Conservation (phyloP, 2,797 vertebrate genomes). For the Poecilia gillii region DNA sequence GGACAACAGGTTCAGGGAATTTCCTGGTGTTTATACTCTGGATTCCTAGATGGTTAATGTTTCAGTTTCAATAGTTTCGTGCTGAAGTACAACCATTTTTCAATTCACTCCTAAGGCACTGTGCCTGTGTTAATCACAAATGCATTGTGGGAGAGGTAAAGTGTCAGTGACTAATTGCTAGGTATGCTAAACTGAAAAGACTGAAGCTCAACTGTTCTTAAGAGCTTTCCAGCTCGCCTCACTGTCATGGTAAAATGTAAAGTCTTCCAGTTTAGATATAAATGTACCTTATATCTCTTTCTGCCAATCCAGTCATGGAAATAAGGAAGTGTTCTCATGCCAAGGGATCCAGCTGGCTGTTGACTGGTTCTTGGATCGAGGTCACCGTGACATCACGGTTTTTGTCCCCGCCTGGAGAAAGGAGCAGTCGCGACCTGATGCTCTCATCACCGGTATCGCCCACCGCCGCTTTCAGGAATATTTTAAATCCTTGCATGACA, state of each 20-base stretch:
- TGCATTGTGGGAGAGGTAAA: background rate
- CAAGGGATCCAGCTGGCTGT: conserved; percentile 95
- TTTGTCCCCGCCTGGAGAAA: conserved; percentile 97
- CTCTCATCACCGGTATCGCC: conserved; percentile 90
- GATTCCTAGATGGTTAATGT: background rate
- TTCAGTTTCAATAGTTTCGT: background rate
- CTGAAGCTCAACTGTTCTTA: too few relatives aligned
- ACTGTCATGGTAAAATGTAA: background rate
- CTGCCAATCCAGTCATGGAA: conserved; percentile 88
- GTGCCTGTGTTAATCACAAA: background rate
- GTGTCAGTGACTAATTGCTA: background rate
- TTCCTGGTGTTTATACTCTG: background rate
- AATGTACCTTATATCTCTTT: conserved; percentile 4
- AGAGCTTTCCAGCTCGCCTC: background rate
- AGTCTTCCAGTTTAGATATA: background rate
- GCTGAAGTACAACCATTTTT: background rate
- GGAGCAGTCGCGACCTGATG: conserved; percentile 94
- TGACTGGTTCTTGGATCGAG: conserved; percentile 94
- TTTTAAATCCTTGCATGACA: background rate
- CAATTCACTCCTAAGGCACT: background rate
- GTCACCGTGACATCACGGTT: conserved; percentile 92
- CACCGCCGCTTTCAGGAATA: background rate
- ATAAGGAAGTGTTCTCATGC: conserved; percentile 97
- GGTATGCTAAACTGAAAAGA: background rate
- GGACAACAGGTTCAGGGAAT: background rate